These are phyloP conservation scores for Gorsachius magnificus DNA, from an alignment of 2,797 vertebrate species.

Conservation along the genomic window DNA sequence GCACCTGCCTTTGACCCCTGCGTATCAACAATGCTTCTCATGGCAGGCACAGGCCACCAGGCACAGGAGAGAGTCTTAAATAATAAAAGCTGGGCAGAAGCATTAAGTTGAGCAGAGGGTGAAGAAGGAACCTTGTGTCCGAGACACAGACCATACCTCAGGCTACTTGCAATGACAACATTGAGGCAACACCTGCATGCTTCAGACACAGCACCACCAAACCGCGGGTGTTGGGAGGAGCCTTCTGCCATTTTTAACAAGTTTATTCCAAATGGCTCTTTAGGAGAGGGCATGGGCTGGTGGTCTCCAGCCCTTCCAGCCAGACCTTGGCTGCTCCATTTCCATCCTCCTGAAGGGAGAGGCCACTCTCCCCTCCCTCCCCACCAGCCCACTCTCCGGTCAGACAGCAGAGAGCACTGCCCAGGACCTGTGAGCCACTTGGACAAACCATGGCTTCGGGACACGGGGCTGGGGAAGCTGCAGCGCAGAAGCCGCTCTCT, in stretches of 20 bases:
- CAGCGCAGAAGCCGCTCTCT: not conserved
- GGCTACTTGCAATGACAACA: not conserved
- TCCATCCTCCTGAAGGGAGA: not conserved
- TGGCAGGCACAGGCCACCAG: not conserved
- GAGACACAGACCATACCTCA: not conserved
- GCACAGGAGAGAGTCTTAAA: not conserved
- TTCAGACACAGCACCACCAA: not conserved
- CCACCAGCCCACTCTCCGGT: not conserved
- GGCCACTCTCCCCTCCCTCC: not conserved
- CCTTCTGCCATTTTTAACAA: not conserved
- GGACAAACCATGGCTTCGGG: not conserved
- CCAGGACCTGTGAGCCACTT: not conserved
- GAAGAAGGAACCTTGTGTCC: not conserved
- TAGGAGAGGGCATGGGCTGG: not conserved
- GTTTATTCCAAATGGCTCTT: not conserved
- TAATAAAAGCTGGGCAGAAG: not conserved
- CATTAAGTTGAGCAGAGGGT: not conserved
- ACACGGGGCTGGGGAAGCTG: not conserved
- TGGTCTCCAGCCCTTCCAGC: not conserved
- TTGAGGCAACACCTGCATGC: not conserved
- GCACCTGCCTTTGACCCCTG: not conserved
- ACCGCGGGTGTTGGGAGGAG: not conserved
- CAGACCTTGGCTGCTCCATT: not conserved
- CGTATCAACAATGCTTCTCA: rapidly evolving
- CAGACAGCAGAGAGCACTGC: not conserved